phyloP scores from a whole-genome alignment of 2,113 vertebrate species.

The Marmota monax region DNA sequence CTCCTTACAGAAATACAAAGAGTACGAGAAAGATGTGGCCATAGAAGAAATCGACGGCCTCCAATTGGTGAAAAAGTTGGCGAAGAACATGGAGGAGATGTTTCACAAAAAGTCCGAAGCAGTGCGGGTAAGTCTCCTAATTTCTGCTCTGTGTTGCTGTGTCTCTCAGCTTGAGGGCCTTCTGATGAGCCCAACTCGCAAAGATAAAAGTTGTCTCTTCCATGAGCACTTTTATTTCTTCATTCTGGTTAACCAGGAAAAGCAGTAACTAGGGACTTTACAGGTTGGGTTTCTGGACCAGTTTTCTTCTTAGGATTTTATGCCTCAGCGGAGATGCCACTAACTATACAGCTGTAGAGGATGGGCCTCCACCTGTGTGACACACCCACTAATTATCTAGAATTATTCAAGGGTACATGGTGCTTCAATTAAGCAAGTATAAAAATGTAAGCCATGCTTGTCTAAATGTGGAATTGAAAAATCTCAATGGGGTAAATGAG shows the following conservation, averaged over 20 bases:
- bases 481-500: not conserved
- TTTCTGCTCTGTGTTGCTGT: not conserved
- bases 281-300: not conserved
- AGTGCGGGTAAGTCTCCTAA: slow-evolving; percentile 91
- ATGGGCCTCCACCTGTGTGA: not conserved
- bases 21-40: slow-evolving; percentile 95
- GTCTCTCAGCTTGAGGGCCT: not conserved
- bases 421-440: not conserved
- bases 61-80: slow-evolving; percentile 96
- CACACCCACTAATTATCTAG: not conserved
- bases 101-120: slow-evolving; percentile 98
- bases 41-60: slow-evolving; percentile 98
- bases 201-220: not conserved
- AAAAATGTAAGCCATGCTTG: not conserved
- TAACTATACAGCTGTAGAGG: not conserved
- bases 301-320: not conserved
- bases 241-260: not conserved
- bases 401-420: not conserved
- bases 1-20: slow-evolving; percentile 96
- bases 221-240: not conserved
- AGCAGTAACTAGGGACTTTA: not conserved
- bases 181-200: not conserved
- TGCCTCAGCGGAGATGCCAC: not conserved
- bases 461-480: slow-evolving; percentile 9
- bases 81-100: slow-evolving; percentile 99